Base-by-base conservation (phyloP, 2,888 invertebrate species). In the Drosophila putrida region DNA sequence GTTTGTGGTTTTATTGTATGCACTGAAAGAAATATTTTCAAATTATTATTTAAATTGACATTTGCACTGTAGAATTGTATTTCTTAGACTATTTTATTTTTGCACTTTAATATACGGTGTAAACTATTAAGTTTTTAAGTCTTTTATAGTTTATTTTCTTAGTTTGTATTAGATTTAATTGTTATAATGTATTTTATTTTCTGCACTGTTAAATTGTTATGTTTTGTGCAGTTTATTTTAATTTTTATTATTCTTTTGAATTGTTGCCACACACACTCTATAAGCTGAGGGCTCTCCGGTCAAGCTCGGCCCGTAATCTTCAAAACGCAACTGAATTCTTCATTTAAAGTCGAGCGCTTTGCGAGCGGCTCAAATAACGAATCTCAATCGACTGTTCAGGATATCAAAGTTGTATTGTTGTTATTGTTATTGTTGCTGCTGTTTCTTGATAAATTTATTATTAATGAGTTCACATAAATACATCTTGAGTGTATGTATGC, bases 21-120 rank as follows among this genome's bases (percentile, higher is more conserved):
- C 65, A 80, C 81, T 81, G 81, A 0, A 81, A 80, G 25, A 78
- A 78, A 65, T 25, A 36, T 13, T 57, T 13, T 31, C 9, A 28
- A 31, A 41, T 41, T 9, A 13, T 53, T 68, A 20, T 33, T 36
- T 25, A n/a, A 31, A 27, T 13, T 13, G 13, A 5, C 4, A 0
- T 9, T 9, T 10, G 20, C 11, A 33, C 33, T 20, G 28, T 13
- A 10, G 9, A 9, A 4, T 49, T 5, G 38, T 38, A 9, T 27
- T 44, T 33, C 6, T 13, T 15, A 38, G 4, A 10, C 13, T 36
- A n/a, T 38, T 46, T 20, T 3, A 20, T 20, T 20, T 3, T 20
- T 20, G 20, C 20, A 20, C 20, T 20, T 20, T 20, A 20, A 3
- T 20, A 20, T 3, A 20, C 3, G 2, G 2, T 20, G 20, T 20